Evolutionary conservation across 2,888 invertebrate genomes (phyloP).

Genomic region (Corbicula japonica): DNA sequence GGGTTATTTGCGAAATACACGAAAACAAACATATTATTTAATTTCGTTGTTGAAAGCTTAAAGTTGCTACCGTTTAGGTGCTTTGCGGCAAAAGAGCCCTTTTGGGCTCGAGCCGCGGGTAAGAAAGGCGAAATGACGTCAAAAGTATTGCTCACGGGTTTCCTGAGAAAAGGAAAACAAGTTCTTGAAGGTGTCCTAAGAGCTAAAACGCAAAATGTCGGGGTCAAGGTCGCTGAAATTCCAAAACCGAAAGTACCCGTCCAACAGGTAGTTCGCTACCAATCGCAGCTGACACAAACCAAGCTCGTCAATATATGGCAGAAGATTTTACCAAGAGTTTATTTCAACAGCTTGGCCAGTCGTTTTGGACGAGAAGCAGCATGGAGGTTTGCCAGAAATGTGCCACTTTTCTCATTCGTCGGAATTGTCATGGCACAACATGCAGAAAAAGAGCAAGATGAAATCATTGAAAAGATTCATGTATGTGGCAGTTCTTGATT

Average conservation of each 20-base stretch:
- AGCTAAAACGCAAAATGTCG: constrained; percentile 50
- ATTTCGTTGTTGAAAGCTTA: too few species aligned
- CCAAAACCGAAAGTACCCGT: not conserved
- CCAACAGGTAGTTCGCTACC: constrained; percentile 6
- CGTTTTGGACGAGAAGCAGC: constrained; percentile 69
- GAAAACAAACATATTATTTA: too few species aligned
- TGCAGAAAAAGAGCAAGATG: constrained; percentile 44
- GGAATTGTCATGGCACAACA: constrained; percentile 68
- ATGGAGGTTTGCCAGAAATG: constrained; percentile 60
- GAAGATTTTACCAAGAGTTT: constrained; percentile 53
- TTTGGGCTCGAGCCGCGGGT: constrained; percentile 47
- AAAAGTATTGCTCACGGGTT: constrained; percentile 21
- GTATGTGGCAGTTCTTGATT: constrained; percentile 46
- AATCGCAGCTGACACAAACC: not conserved
- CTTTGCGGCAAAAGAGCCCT: constrained; percentile 48
- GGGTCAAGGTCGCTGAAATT: constrained; percentile 47
- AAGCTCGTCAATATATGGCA: constrained; percentile 34
- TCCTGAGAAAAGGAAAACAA: constrained; percentile 51
- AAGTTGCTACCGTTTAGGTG: constrained; percentile 25
- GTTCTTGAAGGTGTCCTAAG: constrained; percentile 52
- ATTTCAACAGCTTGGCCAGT: constrained; percentile 64
- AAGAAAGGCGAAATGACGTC: constrained; percentile 42
- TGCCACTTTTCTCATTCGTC: constrained; percentile 70
- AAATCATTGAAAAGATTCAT: constrained; percentile 58
- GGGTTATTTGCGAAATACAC: too few species aligned